Conservation (phyloP, 2,113 vertebrate species). For the Heliornis fulica region DNA sequence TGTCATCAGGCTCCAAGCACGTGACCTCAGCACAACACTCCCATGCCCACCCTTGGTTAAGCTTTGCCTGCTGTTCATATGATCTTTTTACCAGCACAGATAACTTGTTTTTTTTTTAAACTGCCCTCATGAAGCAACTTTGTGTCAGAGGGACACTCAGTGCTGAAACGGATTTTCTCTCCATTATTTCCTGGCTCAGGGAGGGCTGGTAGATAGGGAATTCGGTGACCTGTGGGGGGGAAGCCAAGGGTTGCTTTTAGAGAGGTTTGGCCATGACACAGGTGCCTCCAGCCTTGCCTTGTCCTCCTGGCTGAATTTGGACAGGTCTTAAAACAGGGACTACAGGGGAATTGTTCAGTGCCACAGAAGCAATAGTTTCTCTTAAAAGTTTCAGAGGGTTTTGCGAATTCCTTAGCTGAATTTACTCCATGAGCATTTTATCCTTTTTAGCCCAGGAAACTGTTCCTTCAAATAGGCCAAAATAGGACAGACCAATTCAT, state of each 20-base stretch:
- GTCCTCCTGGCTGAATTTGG: background rate
- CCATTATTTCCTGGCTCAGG: background rate
- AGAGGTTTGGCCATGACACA: background rate
- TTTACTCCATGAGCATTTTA: background rate
- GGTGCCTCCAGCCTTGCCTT: background rate
- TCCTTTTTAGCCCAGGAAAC: background rate
- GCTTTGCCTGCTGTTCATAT: background rate
- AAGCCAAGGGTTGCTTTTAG: background rate
- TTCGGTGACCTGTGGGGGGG: background rate
- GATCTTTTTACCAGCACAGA: background rate
- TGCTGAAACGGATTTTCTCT: background rate
- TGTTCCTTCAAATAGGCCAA: background rate
- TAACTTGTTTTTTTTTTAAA: background rate
- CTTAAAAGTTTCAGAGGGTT: background rate
- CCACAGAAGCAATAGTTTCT: background rate
- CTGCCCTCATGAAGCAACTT: background rate
- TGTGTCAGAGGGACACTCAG: background rate
- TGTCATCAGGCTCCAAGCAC: background rate
- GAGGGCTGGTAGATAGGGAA: rapidly evolving
- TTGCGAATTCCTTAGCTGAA: background rate
- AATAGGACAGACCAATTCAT: background rate
- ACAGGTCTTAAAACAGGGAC: background rate
- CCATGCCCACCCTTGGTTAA: background rate
- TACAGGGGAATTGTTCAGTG: background rate
- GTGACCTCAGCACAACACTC: background rate